Evolutionary conservation across 2,113 vertebrate genomes (phyloP), one percentile per base, ranked within the genome.

Genomic region (Balaeniceps rex): DNA sequence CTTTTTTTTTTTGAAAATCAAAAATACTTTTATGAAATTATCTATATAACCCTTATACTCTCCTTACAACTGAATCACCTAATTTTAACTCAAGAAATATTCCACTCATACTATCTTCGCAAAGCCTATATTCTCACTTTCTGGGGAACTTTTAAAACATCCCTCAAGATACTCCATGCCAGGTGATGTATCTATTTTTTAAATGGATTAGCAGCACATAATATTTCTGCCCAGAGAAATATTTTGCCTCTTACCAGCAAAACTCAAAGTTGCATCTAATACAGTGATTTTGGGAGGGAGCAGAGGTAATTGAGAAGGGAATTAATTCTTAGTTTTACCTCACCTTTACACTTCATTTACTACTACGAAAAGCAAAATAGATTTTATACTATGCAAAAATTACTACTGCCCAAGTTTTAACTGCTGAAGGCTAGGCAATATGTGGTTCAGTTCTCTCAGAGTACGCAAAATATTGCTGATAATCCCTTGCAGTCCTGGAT

Each of bases 1-100:
- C 2, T 1, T 0, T 4, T 0, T 0, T 1, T 13, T 13, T n/a
- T 31, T 4, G 1, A 51, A 55, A n/a, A 49, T 4, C 21, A 55
- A 46, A 38, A 49, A 38, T 3, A 47, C 7, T 71, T 61, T 7
- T 7, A 38, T 19, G 7, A 63, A 40, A 78, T 81, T 19, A 78
- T 51, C 49, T 63, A 24, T 7, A 31, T 25, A 77, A 46, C 4
- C 25, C 86, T 57, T 22, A 60, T 8, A 49, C 18, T 84, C 6
- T 87, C 14, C 19, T 63, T 58, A 86, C 3, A 26, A 0, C 11
- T 8, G 1, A 80, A 13, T 28, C 25, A 69, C 15, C 36, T 40
- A 47, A 71, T 61, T 72, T 52, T 66, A 70, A 42, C 19, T 75
- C 33, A 44, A 68, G 28, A 86, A 51, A 64, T 42, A 55, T 47